Conservation (phyloP, 1,140 invertebrate species). For the Zaprionus gabonicus region DNA sequence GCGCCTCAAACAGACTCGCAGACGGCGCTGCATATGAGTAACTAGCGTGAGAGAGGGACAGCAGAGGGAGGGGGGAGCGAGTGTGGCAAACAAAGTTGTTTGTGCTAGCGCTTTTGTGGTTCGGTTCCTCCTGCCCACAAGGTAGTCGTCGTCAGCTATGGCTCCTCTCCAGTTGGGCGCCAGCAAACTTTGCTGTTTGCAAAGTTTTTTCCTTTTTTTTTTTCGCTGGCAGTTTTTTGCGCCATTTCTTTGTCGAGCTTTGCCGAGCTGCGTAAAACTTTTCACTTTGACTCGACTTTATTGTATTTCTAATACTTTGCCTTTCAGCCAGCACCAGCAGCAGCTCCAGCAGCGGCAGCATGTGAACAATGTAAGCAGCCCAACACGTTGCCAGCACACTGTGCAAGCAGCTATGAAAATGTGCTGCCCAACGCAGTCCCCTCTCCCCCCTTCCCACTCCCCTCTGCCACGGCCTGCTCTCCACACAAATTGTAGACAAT, state of each 20-base stretch:
- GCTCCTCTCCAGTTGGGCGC: constrained; percentile 48
- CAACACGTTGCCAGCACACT: constrained; percentile 62
- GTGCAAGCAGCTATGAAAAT: constrained; percentile 78
- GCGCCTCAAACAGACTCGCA: constrained; percentile 73
- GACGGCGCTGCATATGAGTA: constrained; percentile 29
- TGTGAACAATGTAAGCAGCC: constrained; percentile 81
- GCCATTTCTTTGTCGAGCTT: constrained; percentile 68
- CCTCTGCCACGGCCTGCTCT: background rate
- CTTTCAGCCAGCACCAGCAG: constrained; percentile 63
- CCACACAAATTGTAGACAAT: constrained; percentile 77
- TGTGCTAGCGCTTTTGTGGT: constrained; percentile 78
- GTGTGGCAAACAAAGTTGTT: constrained; percentile 80
- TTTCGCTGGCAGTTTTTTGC: constrained; percentile 43
- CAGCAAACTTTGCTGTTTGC: constrained; percentile 77
- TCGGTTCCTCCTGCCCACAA: constrained; percentile 45
- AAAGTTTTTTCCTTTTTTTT: constrained; percentile 52
- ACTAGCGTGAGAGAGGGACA: background rate
- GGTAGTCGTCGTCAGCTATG: constrained; percentile 52
- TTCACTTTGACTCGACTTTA: constrained; percentile 84
- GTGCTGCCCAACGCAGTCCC: constrained; percentile 59
- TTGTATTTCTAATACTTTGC: constrained; percentile 84
- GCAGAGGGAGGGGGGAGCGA: constrained; percentile 3
- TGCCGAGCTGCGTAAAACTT: constrained; percentile 75
- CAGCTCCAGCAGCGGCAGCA: constrained; percentile 69
- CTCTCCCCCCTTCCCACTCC: background rate